These are phyloP conservation scores for Caenorhabditis remanei DNA, from an alignment of 1,140 invertebrate genomes.

Conservation along the genomic window DNA sequence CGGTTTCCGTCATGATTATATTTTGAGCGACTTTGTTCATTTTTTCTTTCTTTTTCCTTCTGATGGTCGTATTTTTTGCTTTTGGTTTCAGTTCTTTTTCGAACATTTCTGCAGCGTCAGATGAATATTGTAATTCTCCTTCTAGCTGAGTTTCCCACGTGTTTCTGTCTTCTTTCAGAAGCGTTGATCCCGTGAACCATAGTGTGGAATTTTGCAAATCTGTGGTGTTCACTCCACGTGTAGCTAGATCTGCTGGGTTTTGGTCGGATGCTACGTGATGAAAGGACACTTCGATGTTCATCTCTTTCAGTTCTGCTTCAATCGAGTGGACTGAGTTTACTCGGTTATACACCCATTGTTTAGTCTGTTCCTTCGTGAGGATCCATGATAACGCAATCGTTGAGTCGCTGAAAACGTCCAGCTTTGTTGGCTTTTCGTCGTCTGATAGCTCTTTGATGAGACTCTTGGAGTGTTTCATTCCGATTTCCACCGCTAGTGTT, in stretches of 20 bases:
- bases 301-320: not conserved
- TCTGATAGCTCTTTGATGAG: not conserved
- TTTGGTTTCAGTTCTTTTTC: too few relatives aligned
- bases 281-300: not conserved
- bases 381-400: conserved; percentile 4
- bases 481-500: not conserved
- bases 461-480: not conserved
- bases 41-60: too few relatives aligned
- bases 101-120: too few relatives aligned
- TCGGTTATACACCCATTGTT: not conserved
- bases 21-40: too few relatives aligned
- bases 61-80: too few relatives aligned
- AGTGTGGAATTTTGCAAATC: not conserved
- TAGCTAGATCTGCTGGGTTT: conserved; percentile 15
- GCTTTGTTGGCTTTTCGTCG: not conserved
- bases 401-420: not conserved
- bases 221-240: not conserved
- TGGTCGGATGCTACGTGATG: not conserved
- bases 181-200: not conserved
- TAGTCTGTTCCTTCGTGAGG: not conserved
- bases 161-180: not conserved
- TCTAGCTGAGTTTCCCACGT: not conserved
- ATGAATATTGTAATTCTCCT: not conserved
- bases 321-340: not conserved
- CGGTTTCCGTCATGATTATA: too few relatives aligned